phyloP scores from a whole-genome alignment of 2,888 invertebrate genomes.

The Eupeodes latifasciatus region DNA sequence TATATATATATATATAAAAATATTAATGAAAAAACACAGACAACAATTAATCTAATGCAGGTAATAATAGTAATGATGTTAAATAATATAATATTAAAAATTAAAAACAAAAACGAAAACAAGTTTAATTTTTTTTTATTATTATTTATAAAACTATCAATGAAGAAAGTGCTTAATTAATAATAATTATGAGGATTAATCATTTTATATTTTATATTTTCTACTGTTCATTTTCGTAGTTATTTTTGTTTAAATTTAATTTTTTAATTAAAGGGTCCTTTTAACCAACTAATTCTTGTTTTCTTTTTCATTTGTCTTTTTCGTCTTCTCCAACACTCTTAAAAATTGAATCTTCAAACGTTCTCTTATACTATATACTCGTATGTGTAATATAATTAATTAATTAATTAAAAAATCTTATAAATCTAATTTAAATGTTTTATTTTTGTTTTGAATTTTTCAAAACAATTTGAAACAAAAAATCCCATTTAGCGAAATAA shows the following conservation, averaged over 20 bases:
- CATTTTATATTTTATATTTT: constrained; percentile 34
- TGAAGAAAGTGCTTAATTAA: constrained; percentile 30
- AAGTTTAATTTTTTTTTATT: constrained; percentile 6
- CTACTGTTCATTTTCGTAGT: constrained; percentile 19
- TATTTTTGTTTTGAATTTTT: constrained; percentile 5
- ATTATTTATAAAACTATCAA: constrained; percentile 2
- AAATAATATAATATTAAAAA: constrained; percentile 29
- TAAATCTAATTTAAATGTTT: constrained; percentile 57
- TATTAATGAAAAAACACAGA: constrained; percentile 65
- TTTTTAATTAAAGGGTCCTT: constrained; percentile 63
- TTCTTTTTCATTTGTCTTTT: constrained; percentile 32
- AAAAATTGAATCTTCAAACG: constrained; percentile 48
- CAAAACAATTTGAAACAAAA: constrained; percentile 29
- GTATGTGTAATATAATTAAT: neutral
- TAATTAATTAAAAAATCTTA: constrained; percentile 52
- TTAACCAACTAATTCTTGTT: constrained; percentile 69
- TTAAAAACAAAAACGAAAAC: constrained; percentile 30
- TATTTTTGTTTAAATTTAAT: neutral
- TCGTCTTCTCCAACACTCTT: neutral
- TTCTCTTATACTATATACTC: constrained; percentile 38
- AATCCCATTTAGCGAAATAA: constrained; percentile 52
- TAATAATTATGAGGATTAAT: constrained; percentile 46
- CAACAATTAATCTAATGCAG: constrained; percentile 75
- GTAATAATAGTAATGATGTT: constrained; percentile 70
- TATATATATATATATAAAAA: constrained; percentile 30